Conservation (phyloP, 1,140 invertebrate genomes). For the Drepana arcuata region DNA sequence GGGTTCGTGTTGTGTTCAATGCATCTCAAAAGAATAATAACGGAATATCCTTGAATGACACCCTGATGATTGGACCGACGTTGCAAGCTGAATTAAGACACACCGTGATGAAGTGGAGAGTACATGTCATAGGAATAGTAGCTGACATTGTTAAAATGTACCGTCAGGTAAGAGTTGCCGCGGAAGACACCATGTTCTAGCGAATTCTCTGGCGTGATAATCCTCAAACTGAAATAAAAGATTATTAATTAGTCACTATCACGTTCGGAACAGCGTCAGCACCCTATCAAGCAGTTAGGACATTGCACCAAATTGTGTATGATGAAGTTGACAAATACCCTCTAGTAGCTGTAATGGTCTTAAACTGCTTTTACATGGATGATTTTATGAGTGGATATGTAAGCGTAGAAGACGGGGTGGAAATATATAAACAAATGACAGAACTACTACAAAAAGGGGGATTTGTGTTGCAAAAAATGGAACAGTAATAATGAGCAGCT, state of each 20-base stretch:
- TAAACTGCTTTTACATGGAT: background rate
- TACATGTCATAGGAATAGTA: conserved; percentile 3
- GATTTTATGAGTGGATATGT: background rate
- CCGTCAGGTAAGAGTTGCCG: conserved; percentile 2
- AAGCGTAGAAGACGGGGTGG: background rate
- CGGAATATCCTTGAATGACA: conserved; percentile 5
- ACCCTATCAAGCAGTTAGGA: conserved; percentile 8
- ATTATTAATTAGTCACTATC: conserved; percentile 21
- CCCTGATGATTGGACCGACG: conserved; percentile 6
- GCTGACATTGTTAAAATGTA: conserved; percentile 8
- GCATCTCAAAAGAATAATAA: conserved; percentile 5
- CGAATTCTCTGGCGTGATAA: conserved; percentile 26
- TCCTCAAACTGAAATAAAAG: conserved; percentile 4
- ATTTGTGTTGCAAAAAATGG: background rate
- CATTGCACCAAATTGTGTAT: background rate
- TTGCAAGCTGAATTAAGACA: conserved; percentile 7
- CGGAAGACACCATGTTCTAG: conserved; percentile 26
- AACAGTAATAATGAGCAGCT: background rate
- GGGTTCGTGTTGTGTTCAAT: conserved; percentile 9
- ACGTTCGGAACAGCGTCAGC: conserved; percentile 28
- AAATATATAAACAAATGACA: background rate
- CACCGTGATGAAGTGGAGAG: conserved; percentile 2
- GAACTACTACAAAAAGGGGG: background rate
- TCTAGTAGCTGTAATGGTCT: background rate
- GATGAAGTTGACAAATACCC: background rate